Base-by-base conservation (phyloP, 2,113 vertebrate species). In the Mustelus asterias region DNA sequence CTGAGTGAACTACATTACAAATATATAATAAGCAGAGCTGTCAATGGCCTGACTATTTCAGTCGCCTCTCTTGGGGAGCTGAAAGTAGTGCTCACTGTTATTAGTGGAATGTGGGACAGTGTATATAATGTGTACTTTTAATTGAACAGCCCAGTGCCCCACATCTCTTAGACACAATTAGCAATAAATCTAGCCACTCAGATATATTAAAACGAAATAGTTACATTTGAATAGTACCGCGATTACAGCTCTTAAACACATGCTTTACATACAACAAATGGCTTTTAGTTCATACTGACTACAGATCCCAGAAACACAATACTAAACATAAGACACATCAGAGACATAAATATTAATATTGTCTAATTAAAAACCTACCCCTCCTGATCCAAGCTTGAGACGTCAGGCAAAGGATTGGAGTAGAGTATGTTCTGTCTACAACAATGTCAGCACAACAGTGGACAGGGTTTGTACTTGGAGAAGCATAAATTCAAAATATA, bases 1-100 rank as follows among this genome's bases (percentile, higher is more conserved):
- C 60, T 63, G 89, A 93, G n/a, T 93, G 89, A 93, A 37, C 89
- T 93, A 93, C 89, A 65, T 93, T 93, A 20, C 89, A 65, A 37
- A 65, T 37, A 93, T 65, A 37, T 93, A 41, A 93, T 65, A 93
- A 26, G 48, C 88, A 14, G 60, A 93, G 29, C 58, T 63, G 58
- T 92, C 1, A 22, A 29, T 37, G 89, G 63, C 60, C 89, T 89
- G 86, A 58, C 26, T 93, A 93, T 93, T 93, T 93, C 60, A 65
- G 89, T 93, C 60, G 16, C 60, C 60, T 93, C 89, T 65, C 89
- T 20, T 93, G 89, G 58, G 58, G 33, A n/a, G 89, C 60, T 93
- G 33, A 65, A 93, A 67, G 16, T 65, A n/a, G 33, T 65, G 60
- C 89, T 90, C 26, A 33, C 54, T 65, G 89, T 93, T 93, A 93